Evolutionary conservation across 2,797 vertebrate genomes (phyloP).

Genomic region (Urocyon cinereoargenteus): DNA sequence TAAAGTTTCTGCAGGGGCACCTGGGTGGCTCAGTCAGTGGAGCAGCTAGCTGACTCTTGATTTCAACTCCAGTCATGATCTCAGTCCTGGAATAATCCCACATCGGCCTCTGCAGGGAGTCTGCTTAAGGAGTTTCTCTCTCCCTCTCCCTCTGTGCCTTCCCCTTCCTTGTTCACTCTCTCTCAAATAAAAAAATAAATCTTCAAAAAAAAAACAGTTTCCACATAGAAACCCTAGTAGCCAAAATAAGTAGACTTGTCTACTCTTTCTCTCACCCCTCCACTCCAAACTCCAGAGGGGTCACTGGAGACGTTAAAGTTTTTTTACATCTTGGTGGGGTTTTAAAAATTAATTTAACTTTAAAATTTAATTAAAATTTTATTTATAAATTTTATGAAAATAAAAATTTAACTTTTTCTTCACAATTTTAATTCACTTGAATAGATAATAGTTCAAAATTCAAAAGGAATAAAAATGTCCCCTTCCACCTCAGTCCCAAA

Average conservation of each 20-base stretch:
- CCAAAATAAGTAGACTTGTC: background rate
- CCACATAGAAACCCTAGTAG: background rate
- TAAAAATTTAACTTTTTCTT: background rate
- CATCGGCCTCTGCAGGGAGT: background rate
- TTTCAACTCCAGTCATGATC: background rate
- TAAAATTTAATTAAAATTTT: background rate
- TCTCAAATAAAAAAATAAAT: background rate
- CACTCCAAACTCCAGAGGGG: background rate
- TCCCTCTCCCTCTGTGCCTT: background rate
- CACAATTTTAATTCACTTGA: constrained; percentile 20
- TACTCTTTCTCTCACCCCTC: background rate
- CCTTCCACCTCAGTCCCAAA: background rate
- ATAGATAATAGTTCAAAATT: background rate
- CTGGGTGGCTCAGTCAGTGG: background rate
- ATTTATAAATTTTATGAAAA: background rate
- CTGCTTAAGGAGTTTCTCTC: background rate
- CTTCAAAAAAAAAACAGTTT: background rate
- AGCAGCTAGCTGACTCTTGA: background rate
- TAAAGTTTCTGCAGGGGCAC: background rate
- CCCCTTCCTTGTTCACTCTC: background rate
- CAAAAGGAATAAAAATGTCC: background rate
- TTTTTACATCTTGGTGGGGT: background rate
- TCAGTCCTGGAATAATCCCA: background rate
- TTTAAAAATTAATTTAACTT: background rate
- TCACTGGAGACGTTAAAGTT: background rate